Base-by-base conservation (phyloP, 2,888 invertebrate species). In the Eustalomyia histrio region DNA sequence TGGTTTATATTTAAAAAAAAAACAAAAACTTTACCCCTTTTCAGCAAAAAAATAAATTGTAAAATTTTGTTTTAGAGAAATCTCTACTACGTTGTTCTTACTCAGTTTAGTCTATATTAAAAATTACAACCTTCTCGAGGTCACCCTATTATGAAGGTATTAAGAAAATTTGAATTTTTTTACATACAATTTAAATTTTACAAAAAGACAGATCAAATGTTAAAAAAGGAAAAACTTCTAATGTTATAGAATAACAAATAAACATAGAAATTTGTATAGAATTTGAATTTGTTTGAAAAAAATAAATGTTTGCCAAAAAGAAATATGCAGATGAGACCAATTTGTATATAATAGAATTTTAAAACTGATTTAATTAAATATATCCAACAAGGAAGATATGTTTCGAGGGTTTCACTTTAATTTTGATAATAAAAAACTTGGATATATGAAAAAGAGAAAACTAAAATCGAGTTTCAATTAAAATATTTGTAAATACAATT, bases 101-200 rank as follows among this genome's bases (percentile, higher is more conserved):
- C n/a, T n/a, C n/a, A n/a, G n/a, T n/a, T n/a, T n/a, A n/a, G n/a
- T n/a, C n/a, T n/a, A n/a, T n/a, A n/a, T n/a, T n/a, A n/a, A n/a
- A n/a, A n/a, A n/a, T n/a, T n/a, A n/a, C n/a, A n/a, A n/a, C n/a
- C 21, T 21, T 21, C 4, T 21, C 7, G 29, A n/a, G 29, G 6
- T 6, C 39, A 39, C 39, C 24, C 18, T 43, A 39, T 14, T 50
- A 50, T 63, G 47, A n/a, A 58, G 16, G 29, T 16, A 33, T 58
- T n/a, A 58, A 33, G n/a, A n/a, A 58, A 33, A 17, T 64, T 50
- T 58, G 52, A 55, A 14, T 61, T 65, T 16, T 65, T 73, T 60
- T 65, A 12, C 60, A 65, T 72, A 63, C 50, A 79, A 79, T 74
- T 78, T 61, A 72, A 72, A 72, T 72, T 74, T 74, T 58, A 50